Base-by-base conservation (phyloP, 1,140 invertebrate species). In the Brachionus angularis region DNA sequence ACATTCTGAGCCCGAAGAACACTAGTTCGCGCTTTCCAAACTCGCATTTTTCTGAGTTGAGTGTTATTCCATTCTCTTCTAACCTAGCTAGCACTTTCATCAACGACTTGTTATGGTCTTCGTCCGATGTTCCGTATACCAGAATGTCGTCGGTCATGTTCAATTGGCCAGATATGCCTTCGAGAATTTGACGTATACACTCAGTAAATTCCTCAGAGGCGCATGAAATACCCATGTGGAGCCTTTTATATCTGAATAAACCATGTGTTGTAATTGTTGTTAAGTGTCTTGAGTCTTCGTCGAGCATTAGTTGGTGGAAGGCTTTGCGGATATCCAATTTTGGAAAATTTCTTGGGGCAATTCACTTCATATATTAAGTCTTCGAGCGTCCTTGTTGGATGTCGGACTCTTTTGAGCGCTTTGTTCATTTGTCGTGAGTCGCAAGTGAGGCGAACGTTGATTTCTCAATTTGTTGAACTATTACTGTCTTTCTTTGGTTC, bases 181-280 rank as follows among this genome's bases (percentile, higher is more conserved):
- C 31, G 0, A 76, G 29, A 10, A 74, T 55, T 61, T 75, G 18
- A 1, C 49, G 47, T 42, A 76, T 72, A 12, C 42, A 52, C 16
- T 71, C 50, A 12, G 73, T 52, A n/a, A 74, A 76, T 1, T 72
- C 62, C 71, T 75, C 74, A n/a, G 72, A 58, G 10, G 53, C 73
- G 5, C 49, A 67, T 10, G 70, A 64, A 8, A 84, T 74, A 5
- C 81, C 80, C 75, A 83, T 83, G 8, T 80, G 80, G 16, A 52
- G 72, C 75, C 1, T 74, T 44, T 74, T 73, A 72, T 78, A 80
- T 50, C 74, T 75, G 61, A 73, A 82, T 36, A 77, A 58, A n/a
- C 78, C 82, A 77, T 80, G 80, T 5, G 75, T 77, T 14, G 79
- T 77, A 75, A 84, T 84, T 39, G 83, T 84, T 18, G 76, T 79